Conservation (phyloP, 2,797 vertebrate species). For the Potorous gilbertii region DNA sequence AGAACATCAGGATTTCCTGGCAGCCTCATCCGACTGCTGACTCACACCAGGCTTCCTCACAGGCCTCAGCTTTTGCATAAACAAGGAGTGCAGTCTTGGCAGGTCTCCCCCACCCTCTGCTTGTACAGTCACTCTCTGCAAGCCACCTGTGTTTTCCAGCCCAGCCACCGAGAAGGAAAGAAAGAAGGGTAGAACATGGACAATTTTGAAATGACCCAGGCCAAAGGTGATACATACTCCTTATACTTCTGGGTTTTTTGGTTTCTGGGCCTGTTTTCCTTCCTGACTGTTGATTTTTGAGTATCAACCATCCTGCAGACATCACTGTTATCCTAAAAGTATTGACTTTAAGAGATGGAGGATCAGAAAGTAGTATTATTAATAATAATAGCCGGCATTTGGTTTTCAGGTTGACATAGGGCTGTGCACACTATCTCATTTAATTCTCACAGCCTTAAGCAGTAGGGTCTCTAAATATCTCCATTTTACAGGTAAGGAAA, state of each 20-base stretch:
- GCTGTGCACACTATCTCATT: not conserved
- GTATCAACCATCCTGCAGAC: not conserved
- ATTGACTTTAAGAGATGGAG: not conserved
- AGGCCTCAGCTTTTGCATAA: not conserved
- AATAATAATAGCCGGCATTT: not conserved
- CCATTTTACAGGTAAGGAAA: not conserved
- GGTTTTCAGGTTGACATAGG: not conserved
- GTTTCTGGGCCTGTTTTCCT: not conserved
- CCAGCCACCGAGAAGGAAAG: not conserved
- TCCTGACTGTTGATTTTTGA: not conserved
- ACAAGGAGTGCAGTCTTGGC: not conserved
- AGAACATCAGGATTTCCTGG: not conserved
- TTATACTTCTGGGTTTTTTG: not conserved
- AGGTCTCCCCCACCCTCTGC: not conserved
- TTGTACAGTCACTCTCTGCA: not conserved
- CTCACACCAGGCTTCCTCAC: not conserved
- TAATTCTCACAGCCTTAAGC: not conserved
- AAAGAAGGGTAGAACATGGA: not conserved
- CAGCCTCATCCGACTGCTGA: not conserved
- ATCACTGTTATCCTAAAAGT: not conserved
- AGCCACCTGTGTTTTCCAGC: not conserved
- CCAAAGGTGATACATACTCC: not conserved
- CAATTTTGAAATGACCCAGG: not conserved
- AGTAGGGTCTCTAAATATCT: not conserved
- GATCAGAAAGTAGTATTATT: not conserved